Evolutionary conservation across 2,113 vertebrate genomes (phyloP).

Genomic region (Rhombomys opimus): DNA sequence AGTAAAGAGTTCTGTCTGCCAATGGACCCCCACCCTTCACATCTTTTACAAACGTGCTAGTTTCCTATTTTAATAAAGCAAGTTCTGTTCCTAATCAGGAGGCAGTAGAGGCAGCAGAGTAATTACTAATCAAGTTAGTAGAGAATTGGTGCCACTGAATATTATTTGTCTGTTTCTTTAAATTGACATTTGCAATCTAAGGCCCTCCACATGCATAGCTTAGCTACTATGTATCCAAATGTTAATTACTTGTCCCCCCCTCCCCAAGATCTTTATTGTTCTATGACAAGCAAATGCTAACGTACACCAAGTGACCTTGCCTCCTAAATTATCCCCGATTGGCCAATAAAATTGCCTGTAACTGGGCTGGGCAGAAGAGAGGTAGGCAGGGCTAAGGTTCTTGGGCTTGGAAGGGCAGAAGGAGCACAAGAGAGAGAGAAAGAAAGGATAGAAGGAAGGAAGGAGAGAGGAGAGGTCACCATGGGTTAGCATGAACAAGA

Average conservation of each 20-base stretch:
- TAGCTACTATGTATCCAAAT: background rate
- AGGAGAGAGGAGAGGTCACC: no score
- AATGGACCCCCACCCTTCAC: background rate
- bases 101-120: background rate
- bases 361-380: no score
- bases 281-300: background rate
- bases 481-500: no score
- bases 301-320: no score
- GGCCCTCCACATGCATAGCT: background rate
- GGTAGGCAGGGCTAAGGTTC: no score
- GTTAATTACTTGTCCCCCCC: no score
- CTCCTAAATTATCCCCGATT: no score
- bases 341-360: no score
- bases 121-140: background rate
- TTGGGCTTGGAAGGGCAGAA: no score
- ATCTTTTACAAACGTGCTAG: background rate
- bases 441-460: no score
- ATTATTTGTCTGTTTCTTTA: constrained; percentile 28
- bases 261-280: no score
- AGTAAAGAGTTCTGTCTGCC: background rate
- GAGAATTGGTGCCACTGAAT: background rate
- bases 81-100: background rate
- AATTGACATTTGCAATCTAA: background rate
- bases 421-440: no score
- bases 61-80: background rate